These are phyloP conservation scores for Troides aeacus DNA, from an alignment of 2,888 invertebrate species.

Conservation along the genomic window DNA sequence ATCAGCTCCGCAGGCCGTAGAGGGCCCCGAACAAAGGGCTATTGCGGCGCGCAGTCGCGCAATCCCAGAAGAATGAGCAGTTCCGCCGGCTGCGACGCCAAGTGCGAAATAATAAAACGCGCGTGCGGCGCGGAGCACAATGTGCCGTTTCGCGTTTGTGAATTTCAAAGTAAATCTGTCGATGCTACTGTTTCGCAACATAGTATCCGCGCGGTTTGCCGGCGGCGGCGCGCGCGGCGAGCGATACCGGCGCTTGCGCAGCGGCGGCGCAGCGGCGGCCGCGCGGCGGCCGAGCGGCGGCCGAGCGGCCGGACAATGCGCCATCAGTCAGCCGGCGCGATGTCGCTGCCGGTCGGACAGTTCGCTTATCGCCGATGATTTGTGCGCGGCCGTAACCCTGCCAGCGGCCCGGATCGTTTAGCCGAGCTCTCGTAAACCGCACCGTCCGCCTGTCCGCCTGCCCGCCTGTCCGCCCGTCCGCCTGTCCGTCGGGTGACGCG, in stretches of 20 bases:
- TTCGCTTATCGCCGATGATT: conserved; percentile 70
- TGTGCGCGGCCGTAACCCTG: conserved; percentile 46
- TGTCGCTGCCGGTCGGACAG: conserved; percentile 70
- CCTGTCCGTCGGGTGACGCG: not conserved
- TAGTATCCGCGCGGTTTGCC: conserved; percentile 46
- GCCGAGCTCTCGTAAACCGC: not conserved
- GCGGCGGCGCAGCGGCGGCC: no score
- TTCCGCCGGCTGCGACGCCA: conserved; percentile 41
- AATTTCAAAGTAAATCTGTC: conserved; percentile 69
- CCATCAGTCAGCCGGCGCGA: conserved; percentile 70
- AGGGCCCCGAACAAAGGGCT: conserved; percentile 26
- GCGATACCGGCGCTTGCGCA: no score
- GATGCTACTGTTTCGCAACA: conserved; percentile 73
- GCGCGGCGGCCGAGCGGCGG: no score
- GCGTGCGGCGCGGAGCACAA: conserved; percentile 57
- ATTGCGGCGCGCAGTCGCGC: conserved; percentile 19
- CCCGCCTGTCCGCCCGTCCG: no score
- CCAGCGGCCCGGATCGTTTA: conserved; percentile 8
- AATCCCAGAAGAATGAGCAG: conserved; percentile 46
- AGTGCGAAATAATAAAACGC: conserved; percentile 59
- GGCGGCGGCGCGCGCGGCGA: no score
- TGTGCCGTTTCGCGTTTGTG: conserved; percentile 72
- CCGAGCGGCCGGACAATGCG: conserved; percentile 55
- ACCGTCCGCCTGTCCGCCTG: no score
- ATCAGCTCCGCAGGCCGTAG: conserved; percentile 16